Evolutionary conservation across 2,888 invertebrate genomes (phyloP).

Genomic region (Pantelozetes paolii): DNA sequence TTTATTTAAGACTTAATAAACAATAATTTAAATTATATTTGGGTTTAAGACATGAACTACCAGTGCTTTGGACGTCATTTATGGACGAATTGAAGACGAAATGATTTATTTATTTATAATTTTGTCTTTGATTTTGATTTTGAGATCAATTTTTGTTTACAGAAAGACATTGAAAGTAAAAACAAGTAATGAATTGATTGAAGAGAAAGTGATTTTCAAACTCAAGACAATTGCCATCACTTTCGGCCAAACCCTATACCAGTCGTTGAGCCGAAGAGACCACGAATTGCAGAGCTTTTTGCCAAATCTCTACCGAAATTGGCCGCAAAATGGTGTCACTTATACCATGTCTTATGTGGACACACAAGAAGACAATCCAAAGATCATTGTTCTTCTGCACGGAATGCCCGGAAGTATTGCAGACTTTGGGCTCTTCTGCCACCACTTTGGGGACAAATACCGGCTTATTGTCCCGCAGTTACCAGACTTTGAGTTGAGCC

Average conservation of each 20-base stretch:
- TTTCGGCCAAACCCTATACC: conserved; percentile 3
- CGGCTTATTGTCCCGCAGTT: not conserved
- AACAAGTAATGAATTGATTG: not conserved
- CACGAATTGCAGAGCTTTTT: not conserved
- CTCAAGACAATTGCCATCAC: not conserved
- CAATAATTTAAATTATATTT: no score
- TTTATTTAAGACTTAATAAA: no score
- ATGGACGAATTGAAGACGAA: no score
- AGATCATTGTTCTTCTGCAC: not conserved
- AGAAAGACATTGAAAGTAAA: no score
- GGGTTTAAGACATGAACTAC: no score
- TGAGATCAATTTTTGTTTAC: no score
- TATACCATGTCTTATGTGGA: not conserved
- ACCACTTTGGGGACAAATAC: conserved; percentile 5
- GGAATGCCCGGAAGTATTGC: not conserved
- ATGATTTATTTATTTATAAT: no score
- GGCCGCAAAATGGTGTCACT: not conserved
- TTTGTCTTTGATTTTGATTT: no score
- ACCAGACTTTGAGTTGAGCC: conserved; percentile 15
- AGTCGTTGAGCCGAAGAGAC: not conserved
- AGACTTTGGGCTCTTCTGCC: not conserved
- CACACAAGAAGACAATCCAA: not conserved
- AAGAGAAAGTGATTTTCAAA: not conserved
- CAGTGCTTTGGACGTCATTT: no score
- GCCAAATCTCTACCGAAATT: not conserved